phyloP scores from a whole-genome alignment of 2,888 invertebrate species.

The Anoplius nigerrimus region DNA sequence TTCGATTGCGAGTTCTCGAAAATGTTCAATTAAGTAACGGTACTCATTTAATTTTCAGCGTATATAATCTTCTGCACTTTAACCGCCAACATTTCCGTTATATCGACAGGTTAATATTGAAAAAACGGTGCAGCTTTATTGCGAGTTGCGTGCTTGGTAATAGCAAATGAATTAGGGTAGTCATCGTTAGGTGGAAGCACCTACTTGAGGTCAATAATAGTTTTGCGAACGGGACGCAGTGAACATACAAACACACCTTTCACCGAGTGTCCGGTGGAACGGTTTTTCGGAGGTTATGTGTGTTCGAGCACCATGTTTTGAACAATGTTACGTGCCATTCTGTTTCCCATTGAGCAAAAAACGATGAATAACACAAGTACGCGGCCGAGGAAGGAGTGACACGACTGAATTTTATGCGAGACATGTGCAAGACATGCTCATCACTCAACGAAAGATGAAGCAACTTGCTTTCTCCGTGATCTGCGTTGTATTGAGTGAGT shows the following conservation, averaged over 20 bases:
- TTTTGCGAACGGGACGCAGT: not conserved
- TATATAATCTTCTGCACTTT: no score
- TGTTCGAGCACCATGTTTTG: conserved; percentile 7
- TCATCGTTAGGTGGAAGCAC: conserved; percentile 30
- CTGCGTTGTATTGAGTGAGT: conserved; percentile 69
- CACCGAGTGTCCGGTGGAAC: no score
- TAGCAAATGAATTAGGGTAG: no score
- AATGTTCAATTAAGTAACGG: no score
- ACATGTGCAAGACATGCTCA: conserved; percentile 61
- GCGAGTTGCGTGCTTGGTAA: no score
- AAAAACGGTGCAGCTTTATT: no score
- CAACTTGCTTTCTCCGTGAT: conserved; percentile 66
- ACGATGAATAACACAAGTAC: conserved; percentile 19
- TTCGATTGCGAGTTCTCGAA: no score
- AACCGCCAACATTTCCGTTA: no score
- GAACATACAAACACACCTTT: not conserved
- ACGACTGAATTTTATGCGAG: conserved; percentile 21
- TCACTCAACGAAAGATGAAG: conserved; percentile 71
- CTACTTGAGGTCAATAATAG: conserved; percentile 36
- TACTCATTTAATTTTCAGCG: no score
- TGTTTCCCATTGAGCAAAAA: conserved; percentile 5
- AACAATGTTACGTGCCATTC: conserved; percentile 22
- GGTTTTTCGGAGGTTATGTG: conserved; percentile 38
- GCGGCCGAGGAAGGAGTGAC: conserved; percentile 23
- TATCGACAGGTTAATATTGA: no score